Evolutionary conservation across 2,797 vertebrate species (phyloP), one percentile per base, ranked within the genome.

Genomic region (Lateolabrax maculatus): DNA sequence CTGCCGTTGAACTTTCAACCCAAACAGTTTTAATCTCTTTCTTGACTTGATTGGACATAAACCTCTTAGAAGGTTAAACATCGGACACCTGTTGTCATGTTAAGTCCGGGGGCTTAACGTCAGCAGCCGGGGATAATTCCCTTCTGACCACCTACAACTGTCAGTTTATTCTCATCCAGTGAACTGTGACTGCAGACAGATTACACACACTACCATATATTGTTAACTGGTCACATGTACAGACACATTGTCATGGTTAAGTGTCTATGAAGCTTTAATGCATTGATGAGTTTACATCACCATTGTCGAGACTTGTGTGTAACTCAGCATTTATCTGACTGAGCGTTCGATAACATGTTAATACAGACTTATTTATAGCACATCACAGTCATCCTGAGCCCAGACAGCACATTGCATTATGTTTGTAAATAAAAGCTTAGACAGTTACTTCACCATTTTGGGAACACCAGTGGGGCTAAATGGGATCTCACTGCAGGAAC

Each of bases 1-100:
- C 49, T 34, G 46, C 51, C 57, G 15, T 36, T 71, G 71, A 87
- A 81, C 71, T 56, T 55, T 83, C 1, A 21, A 63, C 70, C 81
- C 80, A 86, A 89, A 88, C 81, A 79, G 63, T 83, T 71, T 52
- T 89, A 92, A 93, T 90, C 84, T 84, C 53, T 18, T 34, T 86
- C 89, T 94, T 90, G 81, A 92, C 80, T 94, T 94, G 86, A 95
- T 90, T 90, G 81, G 80, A 77, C 62, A 6, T 93, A 93, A 94
- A 87, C 90, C 89, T 93, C 93, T 95, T 93, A 93, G 43, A 74
- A 69, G 93, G 93, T 94, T 68, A 92, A 84, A 79, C 71, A 52
- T 27, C 9, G 83, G 80, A 65, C 91, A 87, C 71, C 31, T 88
- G 49, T 80, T 53, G 4, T 74, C 53, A 49, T 49, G 57, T 75